These are phyloP conservation scores for Sycophaga agraensis DNA, from an alignment of 1,140 invertebrate species.

Conservation along the genomic window DNA sequence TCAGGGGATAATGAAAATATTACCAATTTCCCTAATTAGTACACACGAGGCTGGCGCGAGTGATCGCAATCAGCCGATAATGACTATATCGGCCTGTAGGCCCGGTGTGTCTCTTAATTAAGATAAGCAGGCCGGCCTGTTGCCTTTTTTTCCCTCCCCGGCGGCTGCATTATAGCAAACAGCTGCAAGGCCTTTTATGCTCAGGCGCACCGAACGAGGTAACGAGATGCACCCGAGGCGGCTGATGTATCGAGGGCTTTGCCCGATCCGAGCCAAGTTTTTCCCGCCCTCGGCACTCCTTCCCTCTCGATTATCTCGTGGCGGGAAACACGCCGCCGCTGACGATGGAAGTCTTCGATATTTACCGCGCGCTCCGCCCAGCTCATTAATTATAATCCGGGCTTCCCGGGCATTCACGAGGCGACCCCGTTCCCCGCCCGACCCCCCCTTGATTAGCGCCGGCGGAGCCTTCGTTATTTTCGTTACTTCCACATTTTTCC, in stretches of 20 bases:
- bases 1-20: background rate
- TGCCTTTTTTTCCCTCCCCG: slow-evolving; percentile 3
- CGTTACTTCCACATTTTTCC: slow-evolving; percentile 27
- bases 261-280: slow-evolving; percentile 26
- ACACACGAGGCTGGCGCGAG: background rate
- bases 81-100: slow-evolving; percentile 5
- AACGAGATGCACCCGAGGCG: slow-evolving; percentile 3
- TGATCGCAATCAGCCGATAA: slow-evolving; percentile 15
- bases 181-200: background rate
- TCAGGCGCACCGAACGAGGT: slow-evolving; percentile 5
- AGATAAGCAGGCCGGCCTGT: background rate
- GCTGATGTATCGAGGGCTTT: slow-evolving; percentile 37
- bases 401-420: slow-evolving; percentile 33
- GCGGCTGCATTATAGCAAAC: too few species aligned
- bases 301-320: slow-evolving; percentile 38
- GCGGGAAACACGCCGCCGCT: slow-evolving; percentile 37
- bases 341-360: slow-evolving; percentile 48
- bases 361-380: slow-evolving; percentile 45
- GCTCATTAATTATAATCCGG: slow-evolving; percentile 51
- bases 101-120: slow-evolving; percentile 21
- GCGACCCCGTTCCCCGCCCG: too few species aligned
- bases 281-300: background rate
- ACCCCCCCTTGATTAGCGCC: slow-evolving; percentile 40
- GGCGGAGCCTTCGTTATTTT: slow-evolving; percentile 29
- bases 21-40: slow-evolving; percentile 21